Evolutionary conservation across 2,888 invertebrate species (phyloP), one percentile per base, ranked within the genome.

Genomic region (Congeria kusceri): DNA sequence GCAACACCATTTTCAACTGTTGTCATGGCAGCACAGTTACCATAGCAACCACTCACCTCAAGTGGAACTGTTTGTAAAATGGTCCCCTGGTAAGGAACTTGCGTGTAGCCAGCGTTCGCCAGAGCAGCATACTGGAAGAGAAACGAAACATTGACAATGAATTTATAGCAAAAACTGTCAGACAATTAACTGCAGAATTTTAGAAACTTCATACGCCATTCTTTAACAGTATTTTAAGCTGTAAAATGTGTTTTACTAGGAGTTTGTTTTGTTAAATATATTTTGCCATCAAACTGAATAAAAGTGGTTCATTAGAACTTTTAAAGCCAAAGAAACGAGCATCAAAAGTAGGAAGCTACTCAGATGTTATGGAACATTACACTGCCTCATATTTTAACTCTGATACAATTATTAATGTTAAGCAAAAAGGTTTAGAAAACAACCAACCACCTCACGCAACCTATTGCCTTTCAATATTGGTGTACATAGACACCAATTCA

Each of bases 21-120:
- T 61, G 63, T 67, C 72, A 66, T 65, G 63, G 59, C 29, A 68
- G 9, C 15, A 53, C 3, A 20, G 53, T 53, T n/a, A 53, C 53
- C 44, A 59, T 61, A 61, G 46, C 23, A 53, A 69, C 20, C 23
- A 73, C 85, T 69, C 49, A 85, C 85, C 81, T 85, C 85, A 46
- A 85, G 57, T 68, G 83, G 85, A 74, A 85, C 75, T 47, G 85
- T 83, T 68, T 83, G 83, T 66, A 85, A 63, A 44, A 85, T 83
- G 70, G 85, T 77, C 23, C 78, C 73, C 59, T 81, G 85, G 65
- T 85, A 85, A 44, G 85, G 81, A 77, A 85, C 65, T 77, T 83
- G 85, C n/a, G 80, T 67, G 69, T 85, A 85, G 25, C 77, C 80
- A 39, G 70, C 77, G 44, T 71, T 68, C 32, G 80, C 68, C 66